Conservation (phyloP, 2,797 vertebrate species). For the Arnoldichthys spilopterus region DNA sequence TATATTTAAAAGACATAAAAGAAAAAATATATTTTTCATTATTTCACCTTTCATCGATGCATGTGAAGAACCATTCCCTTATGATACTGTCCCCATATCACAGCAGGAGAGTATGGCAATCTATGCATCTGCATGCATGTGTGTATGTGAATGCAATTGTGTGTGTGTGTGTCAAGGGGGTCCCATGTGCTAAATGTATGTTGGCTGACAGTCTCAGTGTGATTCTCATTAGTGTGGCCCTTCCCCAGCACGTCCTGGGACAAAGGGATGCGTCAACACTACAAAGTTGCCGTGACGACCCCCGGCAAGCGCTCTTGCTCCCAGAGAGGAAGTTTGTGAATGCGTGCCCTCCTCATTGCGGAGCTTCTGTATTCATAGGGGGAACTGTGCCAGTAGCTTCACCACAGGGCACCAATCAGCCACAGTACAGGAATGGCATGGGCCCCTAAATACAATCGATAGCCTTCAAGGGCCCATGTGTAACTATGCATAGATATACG, state of each 20-base stretch:
- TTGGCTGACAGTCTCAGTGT: constrained; percentile 77
- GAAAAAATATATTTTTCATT: neutral
- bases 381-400: constrained; percentile 65
- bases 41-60: constrained; percentile 17
- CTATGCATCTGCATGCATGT: constrained; percentile 40
- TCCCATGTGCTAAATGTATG: constrained; percentile 67
- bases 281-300: constrained; percentile 83
- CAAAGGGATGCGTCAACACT: constrained; percentile 68
- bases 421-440: constrained; percentile 34
- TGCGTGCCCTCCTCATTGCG: constrained; percentile 50
- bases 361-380: constrained; percentile 76
- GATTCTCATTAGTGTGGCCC: constrained; percentile 76
- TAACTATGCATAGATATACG: neutral
- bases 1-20: neutral
- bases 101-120: constrained; percentile 43
- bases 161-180: constrained; percentile 53
- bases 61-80: constrained; percentile 36
- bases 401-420: constrained; percentile 51
- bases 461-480: constrained; percentile 25
- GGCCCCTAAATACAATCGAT: constrained; percentile 50
- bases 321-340: constrained; percentile 57
- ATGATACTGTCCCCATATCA: constrained; percentile 39
- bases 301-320: constrained; percentile 56
- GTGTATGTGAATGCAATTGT: constrained; percentile 41
- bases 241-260: constrained; percentile 69